Conservation (phyloP, 2,888 invertebrate genomes). For the Morpho achilles region DNA sequence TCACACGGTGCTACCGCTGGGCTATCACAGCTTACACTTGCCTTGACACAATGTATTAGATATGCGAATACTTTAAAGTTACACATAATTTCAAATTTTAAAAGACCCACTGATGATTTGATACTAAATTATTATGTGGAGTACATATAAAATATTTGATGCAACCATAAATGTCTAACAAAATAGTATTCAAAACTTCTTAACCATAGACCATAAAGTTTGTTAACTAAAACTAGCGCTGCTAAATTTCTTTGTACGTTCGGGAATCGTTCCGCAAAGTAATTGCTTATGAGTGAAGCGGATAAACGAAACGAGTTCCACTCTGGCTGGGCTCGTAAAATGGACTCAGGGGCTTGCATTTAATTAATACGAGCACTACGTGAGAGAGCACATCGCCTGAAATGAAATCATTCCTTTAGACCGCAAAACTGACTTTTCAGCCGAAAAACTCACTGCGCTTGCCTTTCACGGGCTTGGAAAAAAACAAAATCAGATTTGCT, state of each 20-base stretch:
- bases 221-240: conserved; percentile 3
- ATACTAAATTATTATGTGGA: too few relatives aligned
- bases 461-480: conserved; percentile 23
- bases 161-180: too few relatives aligned
- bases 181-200: background rate
- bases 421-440: conserved; percentile 53
- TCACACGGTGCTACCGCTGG: too few relatives aligned
- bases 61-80: too few relatives aligned
- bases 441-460: conserved; percentile 48
- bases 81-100: too few relatives aligned
- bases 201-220: conserved; percentile 1
- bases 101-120: too few relatives aligned
- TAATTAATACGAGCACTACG: conserved; percentile 74
- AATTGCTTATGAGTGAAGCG: conserved; percentile 77
- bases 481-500: conserved; percentile 12
- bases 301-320: conserved; percentile 73
- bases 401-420: conserved; percentile 68
- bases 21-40: too few relatives aligned
- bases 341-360: conserved; percentile 74
- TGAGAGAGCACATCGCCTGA: conserved; percentile 60
- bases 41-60: too few relatives aligned
- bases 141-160: too few relatives aligned
- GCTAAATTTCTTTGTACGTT: conserved; percentile 69
- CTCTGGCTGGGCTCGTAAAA: conserved; percentile 67
- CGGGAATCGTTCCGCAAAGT: conserved; percentile 65